Conservation (phyloP, 35 echinoderm and acorn worm species). For the Lytechinus pictus region DNA sequence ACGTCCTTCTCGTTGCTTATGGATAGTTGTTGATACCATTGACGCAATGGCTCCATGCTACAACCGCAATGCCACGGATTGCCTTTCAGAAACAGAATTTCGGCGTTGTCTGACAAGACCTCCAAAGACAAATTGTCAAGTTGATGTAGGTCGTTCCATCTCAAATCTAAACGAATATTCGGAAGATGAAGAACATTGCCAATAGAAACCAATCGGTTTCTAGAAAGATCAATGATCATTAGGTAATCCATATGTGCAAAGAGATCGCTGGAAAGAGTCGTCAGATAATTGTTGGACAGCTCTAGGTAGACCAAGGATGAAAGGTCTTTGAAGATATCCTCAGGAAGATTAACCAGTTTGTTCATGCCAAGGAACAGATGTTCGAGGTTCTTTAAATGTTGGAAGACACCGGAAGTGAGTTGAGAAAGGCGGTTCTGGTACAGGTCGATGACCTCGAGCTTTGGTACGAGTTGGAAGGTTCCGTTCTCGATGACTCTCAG, state of each 20-base stretch:
- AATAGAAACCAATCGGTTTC: background rate
- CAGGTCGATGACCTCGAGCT: slow-evolving; percentile 3
- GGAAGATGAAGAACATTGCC: background rate
- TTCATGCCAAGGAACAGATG: slow-evolving; percentile 27
- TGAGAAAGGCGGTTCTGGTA: background rate
- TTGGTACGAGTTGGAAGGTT: slow-evolving; percentile 26
- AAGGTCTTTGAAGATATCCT: slow-evolving; percentile 19
- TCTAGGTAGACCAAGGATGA: background rate
- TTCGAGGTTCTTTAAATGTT: background rate
- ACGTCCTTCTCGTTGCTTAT: background rate
- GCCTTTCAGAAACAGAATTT: background rate
- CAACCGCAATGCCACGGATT: background rate
- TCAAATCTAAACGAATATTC: background rate
- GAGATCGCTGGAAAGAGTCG: background rate
- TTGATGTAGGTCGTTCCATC: background rate
- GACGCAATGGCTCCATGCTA: background rate
- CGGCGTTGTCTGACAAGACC: background rate
- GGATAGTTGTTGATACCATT: background rate
- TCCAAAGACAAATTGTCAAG: background rate
- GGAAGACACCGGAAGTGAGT: background rate
- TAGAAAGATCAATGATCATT: background rate
- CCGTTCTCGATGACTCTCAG: background rate
- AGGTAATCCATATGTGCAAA: background rate
- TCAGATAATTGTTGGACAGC: background rate
- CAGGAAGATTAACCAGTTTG: background rate